A percentile compares a stretch with the other conserved stretches of the same genome.
Conservation (phyloP, 2,797 vertebrate genomes). For the Parauchenoglanis punctatus region DNA sequence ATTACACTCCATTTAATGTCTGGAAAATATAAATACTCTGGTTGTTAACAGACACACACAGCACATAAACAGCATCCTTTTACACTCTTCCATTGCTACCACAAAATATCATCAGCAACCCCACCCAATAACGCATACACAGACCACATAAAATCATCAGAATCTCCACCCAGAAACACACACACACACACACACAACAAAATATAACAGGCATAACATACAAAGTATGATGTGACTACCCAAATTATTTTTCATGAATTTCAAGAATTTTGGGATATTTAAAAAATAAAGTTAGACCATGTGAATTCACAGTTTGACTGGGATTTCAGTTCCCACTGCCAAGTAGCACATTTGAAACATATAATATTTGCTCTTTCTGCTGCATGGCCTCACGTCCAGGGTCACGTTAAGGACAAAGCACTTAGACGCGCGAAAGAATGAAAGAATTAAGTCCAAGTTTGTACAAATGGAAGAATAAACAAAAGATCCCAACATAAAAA, state of each 20-base stretch:
- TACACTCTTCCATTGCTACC: background rate
- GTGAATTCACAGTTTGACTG: background rate
- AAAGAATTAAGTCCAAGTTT: background rate
- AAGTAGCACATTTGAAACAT: background rate
- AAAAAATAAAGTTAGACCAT: background rate
- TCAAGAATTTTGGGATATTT: background rate
- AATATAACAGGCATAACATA: background rate
- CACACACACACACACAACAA: background rate
- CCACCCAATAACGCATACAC: background rate
- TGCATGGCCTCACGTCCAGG: background rate
- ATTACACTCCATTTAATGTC: background rate
- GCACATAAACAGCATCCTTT: background rate
- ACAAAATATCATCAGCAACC: background rate
- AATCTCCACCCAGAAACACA: conserved; percentile 3
- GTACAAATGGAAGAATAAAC: background rate
- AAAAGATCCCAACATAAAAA: background rate
- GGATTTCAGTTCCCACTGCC: background rate
- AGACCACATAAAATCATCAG: background rate
- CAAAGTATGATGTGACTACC: background rate
- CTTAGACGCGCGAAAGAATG: background rate
- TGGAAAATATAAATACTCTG: conserved; percentile 4
- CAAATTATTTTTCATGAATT: background rate
- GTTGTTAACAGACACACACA: background rate
- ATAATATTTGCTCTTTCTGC: background rate
- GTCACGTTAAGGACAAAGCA: background rate